Percentiles rank a stretch among this genome's conserved stretches.
phyloP scores from a whole-genome alignment of 2,113 vertebrate genomes.

The Saguinus midas region DNA sequence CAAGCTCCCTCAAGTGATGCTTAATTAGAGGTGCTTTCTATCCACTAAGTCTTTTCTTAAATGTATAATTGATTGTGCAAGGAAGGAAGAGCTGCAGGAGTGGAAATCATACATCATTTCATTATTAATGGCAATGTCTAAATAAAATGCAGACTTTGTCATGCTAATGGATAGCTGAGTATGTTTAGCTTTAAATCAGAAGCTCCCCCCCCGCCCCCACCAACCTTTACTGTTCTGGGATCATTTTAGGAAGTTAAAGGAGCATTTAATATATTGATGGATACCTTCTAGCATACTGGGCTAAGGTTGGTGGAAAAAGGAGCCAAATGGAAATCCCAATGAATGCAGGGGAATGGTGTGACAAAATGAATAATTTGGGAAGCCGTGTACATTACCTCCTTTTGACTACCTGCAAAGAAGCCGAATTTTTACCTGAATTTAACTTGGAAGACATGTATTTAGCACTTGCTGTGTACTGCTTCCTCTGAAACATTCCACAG shows the following conservation, averaged over 20 bases:
- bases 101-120: conserved; percentile 88
- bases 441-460: background rate
- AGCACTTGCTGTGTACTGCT: background rate
- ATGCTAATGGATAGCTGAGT: conserved; percentile 86
- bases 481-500: background rate
- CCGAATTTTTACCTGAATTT: conserved; percentile 36
- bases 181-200: conserved; percentile 83
- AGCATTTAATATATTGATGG: conserved; percentile 70
- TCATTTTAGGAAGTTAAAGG: conserved; percentile 79
- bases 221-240: conserved; percentile 77
- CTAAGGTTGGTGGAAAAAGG: conserved; percentile 3
- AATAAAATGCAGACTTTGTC: conserved; percentile 90
- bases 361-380: conserved; percentile 57
- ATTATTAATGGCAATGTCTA: conserved; percentile 90
- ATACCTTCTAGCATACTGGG: conserved; percentile 36
- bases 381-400: background rate
- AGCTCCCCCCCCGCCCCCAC: conserved; percentile 43
- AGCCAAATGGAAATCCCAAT: conserved; percentile 34
- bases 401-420: conserved; percentile 6
- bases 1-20: conserved; percentile 76
- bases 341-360: conserved; percentile 38
- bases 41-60: conserved; percentile 88
- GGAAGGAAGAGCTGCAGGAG: conserved; percentile 85
- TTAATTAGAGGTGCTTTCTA: conserved; percentile 85
- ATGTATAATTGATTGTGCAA: conserved; percentile 88